Base-by-base conservation (phyloP, 2,888 invertebrate species). In the Melanostoma scalare region DNA sequence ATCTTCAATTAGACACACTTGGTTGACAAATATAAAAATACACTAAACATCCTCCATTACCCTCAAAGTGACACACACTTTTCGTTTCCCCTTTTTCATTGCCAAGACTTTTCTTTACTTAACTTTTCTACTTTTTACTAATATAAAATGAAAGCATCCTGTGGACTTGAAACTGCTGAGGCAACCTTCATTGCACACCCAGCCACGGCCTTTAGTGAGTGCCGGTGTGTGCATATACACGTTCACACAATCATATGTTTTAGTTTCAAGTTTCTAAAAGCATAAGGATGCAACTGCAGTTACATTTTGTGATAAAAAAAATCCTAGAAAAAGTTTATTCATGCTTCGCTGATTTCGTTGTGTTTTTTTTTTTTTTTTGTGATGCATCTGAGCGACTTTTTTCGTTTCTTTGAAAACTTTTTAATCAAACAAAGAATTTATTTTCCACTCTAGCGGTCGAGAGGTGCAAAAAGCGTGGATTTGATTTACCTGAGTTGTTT, bases 361-460 rank as follows among this genome's bases (percentile, higher is more conserved):
- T 30, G 33, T 10, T 42, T 6, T 58, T 42, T 38, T 6, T 10
- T 44, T 9, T 42, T 31, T 2, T 46, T 61, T n/a, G 3, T 38
- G n/a, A 9, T 50, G 38, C 35, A 50, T 31, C 1, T 20, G 20
- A 20, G 20, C 1, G 20, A 20, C 46, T 36, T 31, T 40, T 48
- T 55, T 8, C 38, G 20, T 20, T 63, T 44, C 30, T 46, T 38
- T 35, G 31, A 40, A 53, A 35, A 61, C 48, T 46, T 40, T 77
- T 77, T 72, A 77, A 52, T 77, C 46, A 77, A 81, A 82, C 55
- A 82, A 73, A 73, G 50, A 55, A 61, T 69, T 69, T 53, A 31
- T 48, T 42, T 38, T 44, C 44, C 30, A 56, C 56, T 53, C n/a
- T 35, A 52, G 8, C 44, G 8, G 53, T 35, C 50, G 46, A 20